Base-by-base conservation (phyloP, 2,797 vertebrate species). In the Holocentrus rufus region DNA sequence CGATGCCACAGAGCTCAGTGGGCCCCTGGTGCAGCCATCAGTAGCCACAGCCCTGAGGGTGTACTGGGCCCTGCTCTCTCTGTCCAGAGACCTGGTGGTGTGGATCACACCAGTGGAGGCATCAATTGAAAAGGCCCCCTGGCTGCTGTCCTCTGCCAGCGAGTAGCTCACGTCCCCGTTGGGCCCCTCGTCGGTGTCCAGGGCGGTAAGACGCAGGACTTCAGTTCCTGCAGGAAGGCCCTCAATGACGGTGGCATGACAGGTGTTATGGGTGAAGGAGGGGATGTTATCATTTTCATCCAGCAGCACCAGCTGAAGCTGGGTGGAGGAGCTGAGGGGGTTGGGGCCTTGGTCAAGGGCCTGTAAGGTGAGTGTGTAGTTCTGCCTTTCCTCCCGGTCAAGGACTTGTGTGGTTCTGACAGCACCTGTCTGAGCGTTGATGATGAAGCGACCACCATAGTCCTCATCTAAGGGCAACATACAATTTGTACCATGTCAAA, bases 241-340 rank as follows among this genome's bases (percentile, higher is more conserved):
- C 90, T 99, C 98, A 36, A 90, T 92, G 74, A 98, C 64, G 0
- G 93, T 93, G 72, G 91, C 80, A 8, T 91, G 92, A 87, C 96
- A 97, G 49, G 75, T 93, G 52, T 86, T 93, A 13, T 62, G 83
- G 60, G 79, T 74, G 80, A 99, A 98, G 9, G 89, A 72, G 0
- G 96, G 97, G 63, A 75, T 89, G 85, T 98, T 96, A 77, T 98
- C 97, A 5, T 98, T 98, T 89, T 95, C 94, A 63, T 98, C 97
- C 86, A 96, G 84, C 67, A 99, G 92, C 2, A 77, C 85, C 60
- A 98, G 62, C 36, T 77, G 88, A 60, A 99, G 68, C 44, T 92
- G 90, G 39, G 90, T 85, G 62, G 87, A 87, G 49, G 96, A 94
- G 81, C 89, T 95, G 77, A 91, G 94, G 0, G 90, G 84, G 0